Percentiles rank a stretch among this genome's conserved stretches.
Evolutionary conservation across 2,113 vertebrate species (phyloP).

Genomic region (Cyphomyrus plagiostoma): DNA sequence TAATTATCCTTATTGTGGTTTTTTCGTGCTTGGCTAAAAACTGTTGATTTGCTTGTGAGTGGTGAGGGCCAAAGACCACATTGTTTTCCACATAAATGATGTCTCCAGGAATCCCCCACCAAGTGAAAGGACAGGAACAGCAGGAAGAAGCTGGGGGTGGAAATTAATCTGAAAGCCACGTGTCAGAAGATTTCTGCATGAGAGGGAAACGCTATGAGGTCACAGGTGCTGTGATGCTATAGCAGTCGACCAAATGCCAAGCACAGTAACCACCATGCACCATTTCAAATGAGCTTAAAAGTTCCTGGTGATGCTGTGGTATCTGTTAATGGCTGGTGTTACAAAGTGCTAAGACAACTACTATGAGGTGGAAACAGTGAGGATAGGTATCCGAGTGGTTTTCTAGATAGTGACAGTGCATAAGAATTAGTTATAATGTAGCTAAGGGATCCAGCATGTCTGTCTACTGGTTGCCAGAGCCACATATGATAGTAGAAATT

Average conservation of each 20-base stretch:
- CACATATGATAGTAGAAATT: background rate
- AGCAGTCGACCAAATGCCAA: background rate
- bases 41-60: background rate
- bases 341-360: background rate
- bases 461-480: background rate
- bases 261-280: background rate
- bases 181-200: background rate
- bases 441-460: background rate
- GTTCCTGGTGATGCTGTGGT: background rate
- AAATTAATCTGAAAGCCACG: slow-evolving; percentile 1
- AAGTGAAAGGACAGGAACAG: background rate
- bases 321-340: background rate
- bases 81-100: background rate
- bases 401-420: background rate
- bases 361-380: background rate
- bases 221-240: slow-evolving; percentile 4
- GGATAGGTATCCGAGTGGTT: background rate
- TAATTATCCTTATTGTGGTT: background rate
- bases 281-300: background rate
- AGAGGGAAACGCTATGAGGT: background rate
- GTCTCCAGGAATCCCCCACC: background rate
- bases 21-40: background rate
- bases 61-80: background rate
- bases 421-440: background rate
- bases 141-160: background rate